Percentiles rank a stretch among this genome's conserved stretches.
Evolutionary conservation across 2,888 invertebrate genomes (phyloP).

Genomic region (Smittia sp.): DNA sequence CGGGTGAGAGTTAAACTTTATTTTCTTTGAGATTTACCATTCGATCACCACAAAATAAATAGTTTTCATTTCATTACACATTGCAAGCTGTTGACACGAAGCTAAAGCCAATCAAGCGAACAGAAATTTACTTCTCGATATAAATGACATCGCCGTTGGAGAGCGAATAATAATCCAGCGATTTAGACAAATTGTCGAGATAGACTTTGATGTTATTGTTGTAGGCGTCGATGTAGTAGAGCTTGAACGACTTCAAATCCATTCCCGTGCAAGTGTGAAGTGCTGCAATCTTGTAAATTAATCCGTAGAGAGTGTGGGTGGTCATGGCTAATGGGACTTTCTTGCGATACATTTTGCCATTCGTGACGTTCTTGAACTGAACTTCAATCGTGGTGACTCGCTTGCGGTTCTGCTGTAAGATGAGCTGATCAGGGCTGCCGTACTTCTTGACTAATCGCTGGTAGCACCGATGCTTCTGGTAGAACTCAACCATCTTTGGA

Average conservation of each 20-base stretch:
- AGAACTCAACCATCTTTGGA: slow-evolving; percentile 57
- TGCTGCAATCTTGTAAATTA: slow-evolving; percentile 63
- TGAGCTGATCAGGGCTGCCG: slow-evolving; percentile 77
- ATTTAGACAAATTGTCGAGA: slow-evolving; percentile 78
- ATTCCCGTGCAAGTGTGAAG: slow-evolving; percentile 30
- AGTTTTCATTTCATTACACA: too few relatives aligned
- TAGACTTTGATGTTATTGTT: slow-evolving; percentile 66
- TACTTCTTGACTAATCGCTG: slow-evolving; percentile 68
- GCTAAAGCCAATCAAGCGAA: too few relatives aligned
- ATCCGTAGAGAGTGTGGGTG: slow-evolving; percentile 77
- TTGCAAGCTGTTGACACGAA: too few relatives aligned
- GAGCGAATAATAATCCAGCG: slow-evolving; percentile 77
- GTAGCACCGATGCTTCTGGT: slow-evolving; percentile 73
- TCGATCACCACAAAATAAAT: too few relatives aligned
- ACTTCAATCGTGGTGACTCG: slow-evolving; percentile 67
- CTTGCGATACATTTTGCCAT: slow-evolving; percentile 59
- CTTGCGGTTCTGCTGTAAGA: slow-evolving; percentile 62
- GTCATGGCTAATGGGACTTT: slow-evolving; percentile 75
- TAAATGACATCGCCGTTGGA: slow-evolving; percentile 79
- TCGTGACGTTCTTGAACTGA: slow-evolving; percentile 56
- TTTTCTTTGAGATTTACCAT: too few relatives aligned
- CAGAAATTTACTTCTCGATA: slow-evolving; percentile 56
- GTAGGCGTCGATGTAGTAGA: slow-evolving; percentile 57
- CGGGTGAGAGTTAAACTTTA: too few relatives aligned
- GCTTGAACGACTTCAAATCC: slow-evolving; percentile 55